Evolutionary conservation across 2,113 vertebrate genomes (phyloP).

Genomic region (Delphinus delphis): DNA sequence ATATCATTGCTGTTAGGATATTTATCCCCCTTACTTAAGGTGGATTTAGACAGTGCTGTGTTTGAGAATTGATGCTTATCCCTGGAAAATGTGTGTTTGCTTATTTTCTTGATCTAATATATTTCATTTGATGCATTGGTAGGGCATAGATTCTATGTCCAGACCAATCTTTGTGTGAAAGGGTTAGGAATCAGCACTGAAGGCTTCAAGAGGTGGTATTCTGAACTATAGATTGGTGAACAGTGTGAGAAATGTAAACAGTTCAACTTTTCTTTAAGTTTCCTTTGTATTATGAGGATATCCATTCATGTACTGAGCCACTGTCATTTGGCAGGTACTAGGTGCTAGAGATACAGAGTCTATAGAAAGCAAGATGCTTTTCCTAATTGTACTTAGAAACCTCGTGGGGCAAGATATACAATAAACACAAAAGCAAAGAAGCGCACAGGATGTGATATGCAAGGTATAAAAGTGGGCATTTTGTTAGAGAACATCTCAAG

Average conservation of each 20-base stretch:
- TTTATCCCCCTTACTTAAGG: neutral
- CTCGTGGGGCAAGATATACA: neutral
- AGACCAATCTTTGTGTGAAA: neutral
- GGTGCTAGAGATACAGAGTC: neutral
- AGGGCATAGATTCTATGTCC: rapidly evolving
- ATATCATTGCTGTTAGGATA: neutral
- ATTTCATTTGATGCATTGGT: neutral
- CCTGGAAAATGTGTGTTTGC: neutral
- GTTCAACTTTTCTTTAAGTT: neutral
- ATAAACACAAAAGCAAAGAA: neutral
- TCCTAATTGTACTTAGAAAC: neutral
- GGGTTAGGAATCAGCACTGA: too few relatives aligned
- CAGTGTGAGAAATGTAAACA: neutral
- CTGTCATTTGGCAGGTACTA: neutral
- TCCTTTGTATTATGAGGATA: neutral
- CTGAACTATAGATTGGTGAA: neutral
- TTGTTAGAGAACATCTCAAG: neutral
- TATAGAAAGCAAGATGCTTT: neutral
- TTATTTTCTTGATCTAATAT: neutral
- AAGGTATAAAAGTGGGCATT: neutral
- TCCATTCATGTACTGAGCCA: neutral
- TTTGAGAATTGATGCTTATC: neutral
- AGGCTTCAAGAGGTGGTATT: neutral
- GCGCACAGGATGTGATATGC: neutral
- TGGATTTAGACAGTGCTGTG: neutral